Evolutionary conservation across 2,888 invertebrate genomes (phyloP), one percentile per base, ranked within the genome.

Genomic region (Ephialtes manifestator): DNA sequence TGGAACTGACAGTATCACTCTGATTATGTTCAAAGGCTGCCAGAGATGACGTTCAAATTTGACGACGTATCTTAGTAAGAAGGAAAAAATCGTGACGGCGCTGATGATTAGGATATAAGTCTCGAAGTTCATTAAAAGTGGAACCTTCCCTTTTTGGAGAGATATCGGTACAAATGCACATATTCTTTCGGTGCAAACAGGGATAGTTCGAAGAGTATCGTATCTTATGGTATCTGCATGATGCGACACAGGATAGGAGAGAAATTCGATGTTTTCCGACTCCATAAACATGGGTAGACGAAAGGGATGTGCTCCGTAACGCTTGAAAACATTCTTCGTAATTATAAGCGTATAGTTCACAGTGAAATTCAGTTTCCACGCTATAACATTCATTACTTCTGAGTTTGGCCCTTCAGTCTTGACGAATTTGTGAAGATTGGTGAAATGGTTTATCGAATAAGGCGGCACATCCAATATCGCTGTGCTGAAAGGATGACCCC

Each of bases 341-440:
- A 7, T 18, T 2, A 7, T 15, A 7, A 3, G 3, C n/a, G 18
- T 51, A n/a, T 51, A 51, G 18, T 58, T 58, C 10, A 80, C 7
- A 2, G 86, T 87, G 53, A 89, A 89, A 43, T 90, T 90, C 43
- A 89, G 53, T 15, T 31, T 4, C 0, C 24, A 4, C 0, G 80
- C 58, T 1, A 88, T 18, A 1, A 35, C 58, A 0, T 68, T 4
- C 0, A 89, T 18, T 0, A 55, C 4, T n/a, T 58, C 35, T 4
- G 72, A 67, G 20, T 88, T 86, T 0, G 85, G 58, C 0, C 87
- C 87, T 0, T 4, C 7, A 1, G 58, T 28, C 0, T 3, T 11
- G 0, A 77, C 7, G 0, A 63, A 53, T 0, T 86, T 2, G 2
- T 24, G 15, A 24, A 24, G 24, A 0, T 71, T 20, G 51, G 87